Evolutionary conservation across 2,113 vertebrate genomes (phyloP).

Genomic region (Carlito syrichta): DNA sequence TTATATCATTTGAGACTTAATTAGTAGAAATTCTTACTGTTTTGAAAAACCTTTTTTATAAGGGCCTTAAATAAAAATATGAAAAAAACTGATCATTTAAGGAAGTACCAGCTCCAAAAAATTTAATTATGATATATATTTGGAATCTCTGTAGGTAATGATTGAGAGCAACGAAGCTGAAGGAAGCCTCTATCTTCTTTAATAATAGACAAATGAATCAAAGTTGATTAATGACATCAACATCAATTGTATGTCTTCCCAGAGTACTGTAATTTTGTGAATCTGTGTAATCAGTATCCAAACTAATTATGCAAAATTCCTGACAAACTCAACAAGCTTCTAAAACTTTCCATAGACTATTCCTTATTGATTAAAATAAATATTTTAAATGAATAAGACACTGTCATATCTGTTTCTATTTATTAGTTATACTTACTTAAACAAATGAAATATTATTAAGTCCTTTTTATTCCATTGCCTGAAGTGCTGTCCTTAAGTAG

Average conservation of each 20-base stretch:
- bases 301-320: constrained; percentile 24
- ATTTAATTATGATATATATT: constrained; percentile 1
- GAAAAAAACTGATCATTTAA: not conserved
- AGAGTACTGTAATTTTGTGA: not conserved
- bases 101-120: not conserved
- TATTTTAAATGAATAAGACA: not conserved
- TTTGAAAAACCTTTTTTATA: constrained; percentile 40
- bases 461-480: not conserved
- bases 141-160: not conserved
- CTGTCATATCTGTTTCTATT: constrained; percentile 9
- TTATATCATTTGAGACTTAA: constrained; percentile 31
- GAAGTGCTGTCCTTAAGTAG: not conserved
- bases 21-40: not conserved
- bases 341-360: not conserved
- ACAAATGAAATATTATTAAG: constrained; percentile 16
- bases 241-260: not conserved
- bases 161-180: not conserved
- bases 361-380: constrained; percentile 35
- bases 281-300: constrained; percentile 30
- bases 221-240: constrained; percentile 12
- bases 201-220: constrained; percentile 19
- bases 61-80: constrained; percentile 27
- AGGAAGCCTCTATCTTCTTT: not conserved
- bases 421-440: constrained; percentile 33
- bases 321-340: not conserved